Percentiles rank a stretch among this genome's conserved stretches.
Evolutionary conservation across 2,888 invertebrate genomes (phyloP).

Genomic region (Anthrax anthrax): DNA sequence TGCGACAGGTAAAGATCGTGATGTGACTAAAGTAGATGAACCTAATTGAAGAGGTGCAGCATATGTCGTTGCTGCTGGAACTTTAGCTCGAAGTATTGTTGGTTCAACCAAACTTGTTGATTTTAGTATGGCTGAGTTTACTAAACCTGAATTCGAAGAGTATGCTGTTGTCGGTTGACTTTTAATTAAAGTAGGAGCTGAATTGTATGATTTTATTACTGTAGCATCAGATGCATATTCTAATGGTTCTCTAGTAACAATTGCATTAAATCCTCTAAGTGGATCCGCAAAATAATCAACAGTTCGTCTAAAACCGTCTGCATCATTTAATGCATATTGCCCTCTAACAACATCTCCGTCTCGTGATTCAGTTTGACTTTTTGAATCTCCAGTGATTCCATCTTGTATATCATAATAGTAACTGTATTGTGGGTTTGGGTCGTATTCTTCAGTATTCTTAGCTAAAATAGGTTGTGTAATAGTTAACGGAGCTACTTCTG

Average conservation of each 20-base stretch:
- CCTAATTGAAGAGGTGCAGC: not conserved
- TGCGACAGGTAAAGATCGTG: not conserved
- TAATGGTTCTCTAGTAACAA: slow-evolving; percentile 22
- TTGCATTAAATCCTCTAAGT: slow-evolving; percentile 33
- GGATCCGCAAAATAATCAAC: slow-evolving; percentile 34
- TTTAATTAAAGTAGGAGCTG: not conserved
- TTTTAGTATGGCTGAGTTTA: not conserved
- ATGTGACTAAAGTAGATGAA: not conserved
- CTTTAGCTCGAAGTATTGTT: not conserved
- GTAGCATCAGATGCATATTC: not conserved
- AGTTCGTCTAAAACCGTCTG: slow-evolving; percentile 33
- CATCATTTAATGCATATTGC: slow-evolving; percentile 33
- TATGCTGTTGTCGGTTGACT: not conserved
- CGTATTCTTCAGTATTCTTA: slow-evolving; percentile 24
- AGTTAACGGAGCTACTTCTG: slow-evolving; percentile 8
- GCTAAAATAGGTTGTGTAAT: slow-evolving; percentile 19
- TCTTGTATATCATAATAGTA: slow-evolving; percentile 34
- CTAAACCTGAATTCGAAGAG: not conserved
- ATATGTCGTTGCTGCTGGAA: not conserved
- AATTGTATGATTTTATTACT: not conserved
- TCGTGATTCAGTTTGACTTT: slow-evolving; percentile 32
- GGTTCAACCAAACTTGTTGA: not conserved
- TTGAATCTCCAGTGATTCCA: slow-evolving; percentile 32
- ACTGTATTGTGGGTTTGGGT: slow-evolving; percentile 33
- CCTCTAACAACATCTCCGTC: slow-evolving; percentile 34